Evolutionary conservation across 2,888 invertebrate species (phyloP).

Genomic region (Meliscaeva auricollis): DNA sequence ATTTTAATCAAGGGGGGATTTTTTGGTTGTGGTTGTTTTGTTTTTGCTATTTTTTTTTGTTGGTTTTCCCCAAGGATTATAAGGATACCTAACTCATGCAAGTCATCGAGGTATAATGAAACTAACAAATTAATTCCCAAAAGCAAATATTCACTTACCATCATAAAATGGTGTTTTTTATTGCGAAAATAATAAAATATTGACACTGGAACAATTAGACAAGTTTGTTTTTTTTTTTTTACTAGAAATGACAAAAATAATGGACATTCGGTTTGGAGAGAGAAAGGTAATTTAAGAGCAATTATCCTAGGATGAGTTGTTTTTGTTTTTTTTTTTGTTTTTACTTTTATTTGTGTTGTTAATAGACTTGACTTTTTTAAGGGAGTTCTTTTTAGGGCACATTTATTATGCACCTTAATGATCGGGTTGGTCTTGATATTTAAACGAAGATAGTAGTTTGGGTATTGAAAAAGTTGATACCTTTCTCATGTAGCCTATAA

Average conservation of each 20-base stretch:
- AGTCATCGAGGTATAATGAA: background rate
- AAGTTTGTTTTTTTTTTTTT: background rate
- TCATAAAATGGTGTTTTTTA: background rate
- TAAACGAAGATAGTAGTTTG: background rate
- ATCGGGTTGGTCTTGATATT: background rate
- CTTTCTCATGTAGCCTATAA: background rate
- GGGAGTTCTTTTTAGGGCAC: background rate
- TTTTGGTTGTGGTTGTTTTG: background rate
- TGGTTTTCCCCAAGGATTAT: background rate
- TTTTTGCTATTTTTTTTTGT: background rate
- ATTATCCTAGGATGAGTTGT: background rate
- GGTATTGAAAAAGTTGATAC: background rate
- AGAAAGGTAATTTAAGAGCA: background rate
- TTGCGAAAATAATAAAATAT: conserved; percentile 8
- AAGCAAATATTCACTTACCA: background rate
- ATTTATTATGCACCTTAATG: background rate
- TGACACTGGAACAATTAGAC: background rate
- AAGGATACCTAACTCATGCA: background rate
- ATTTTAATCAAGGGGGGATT: background rate
- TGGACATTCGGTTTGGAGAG: background rate
- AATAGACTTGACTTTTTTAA: background rate
- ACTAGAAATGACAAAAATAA: background rate
- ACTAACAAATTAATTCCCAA: background rate
- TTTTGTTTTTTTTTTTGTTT: background rate
- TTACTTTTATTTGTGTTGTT: too few species aligned